Evolutionary conservation across 2,888 invertebrate genomes (phyloP), one percentile per base, ranked within the genome.

Genomic region (Temnothorax rugatulus): DNA sequence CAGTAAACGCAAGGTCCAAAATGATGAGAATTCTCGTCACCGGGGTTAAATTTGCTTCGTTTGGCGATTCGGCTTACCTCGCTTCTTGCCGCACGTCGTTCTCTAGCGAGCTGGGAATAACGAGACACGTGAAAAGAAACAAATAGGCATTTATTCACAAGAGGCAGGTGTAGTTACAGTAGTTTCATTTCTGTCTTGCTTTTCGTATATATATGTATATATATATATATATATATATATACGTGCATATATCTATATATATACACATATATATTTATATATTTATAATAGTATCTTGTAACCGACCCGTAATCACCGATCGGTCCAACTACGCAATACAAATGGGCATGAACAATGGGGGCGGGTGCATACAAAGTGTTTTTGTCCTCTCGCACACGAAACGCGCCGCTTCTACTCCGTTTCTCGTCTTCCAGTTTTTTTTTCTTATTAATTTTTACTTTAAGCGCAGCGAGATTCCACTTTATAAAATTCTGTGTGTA

Each of bases 81-180:
- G 11, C 21, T 41, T 54, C 54, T 38, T 7, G 34, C 34, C 34
- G 34, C 34, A 34, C 34, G 34, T 7, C 5, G 34, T 29, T n/a
- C 54, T 34, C 13, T 13, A 50, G 18, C 15, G 13, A 47, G 66
- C n/a, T 21, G 66, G 59, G 13, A 88, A 64, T 84, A 69, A 90
- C 50, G 69, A 84, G 69, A 61, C 25, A 76, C 73, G 89, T 92
- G 91, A 93, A 94, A 95, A 95, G 94, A 94, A 95, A 94, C 94
- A 94, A 95, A 94, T 93, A 95, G 94, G 94, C 94, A 94, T 95
- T 95, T 95, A 95, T 95, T 95, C 95, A 95, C 95, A 95, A 95
- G 94, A 95, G 94, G 94, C 95, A 94, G 93, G 93, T 94, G 92
- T 94, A 93, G 94, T 94, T 94, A 94, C 94, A 94, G 91, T 92